Conservation (phyloP, 1,140 invertebrate genomes). For the Pomacea maculata region DNA sequence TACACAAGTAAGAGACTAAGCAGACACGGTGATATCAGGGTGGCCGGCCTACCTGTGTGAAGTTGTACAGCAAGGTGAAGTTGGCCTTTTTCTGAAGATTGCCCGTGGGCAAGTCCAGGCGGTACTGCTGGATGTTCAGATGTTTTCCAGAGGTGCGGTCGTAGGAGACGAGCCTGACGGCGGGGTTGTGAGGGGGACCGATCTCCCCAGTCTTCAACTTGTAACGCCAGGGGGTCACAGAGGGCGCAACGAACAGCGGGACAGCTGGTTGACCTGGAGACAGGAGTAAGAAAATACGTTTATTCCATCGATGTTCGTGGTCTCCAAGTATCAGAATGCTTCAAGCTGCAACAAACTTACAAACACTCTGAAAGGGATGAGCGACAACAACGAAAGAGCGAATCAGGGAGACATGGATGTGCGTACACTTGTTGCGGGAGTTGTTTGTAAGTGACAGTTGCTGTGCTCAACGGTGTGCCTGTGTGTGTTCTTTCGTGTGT, state of each 20-base stretch:
- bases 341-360: no score
- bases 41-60: constrained; percentile 10
- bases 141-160: constrained; percentile 84
- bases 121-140: constrained; percentile 89
- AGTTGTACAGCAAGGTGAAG: constrained; percentile 80
- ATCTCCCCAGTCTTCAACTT: constrained; percentile 24
- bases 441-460: no score
- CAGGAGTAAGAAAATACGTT: neutral
- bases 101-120: constrained; percentile 81
- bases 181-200: constrained; percentile 75
- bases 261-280: constrained; percentile 26
- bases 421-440: no score
- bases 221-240: constrained; percentile 53
- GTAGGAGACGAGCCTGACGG: constrained; percentile 87
- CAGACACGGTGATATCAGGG: no score
- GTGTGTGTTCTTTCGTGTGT: neutral
- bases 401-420: no score
- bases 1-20: no score
- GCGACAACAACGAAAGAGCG: no score
- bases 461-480: neutral
- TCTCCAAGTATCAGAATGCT: no score
- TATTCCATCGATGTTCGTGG: neutral
- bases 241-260: constrained; percentile 47
- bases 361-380: no score
- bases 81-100: constrained; percentile 76